Evolutionary conservation across 2,888 invertebrate genomes (phyloP).

Genomic region (Orthosia cruda): DNA sequence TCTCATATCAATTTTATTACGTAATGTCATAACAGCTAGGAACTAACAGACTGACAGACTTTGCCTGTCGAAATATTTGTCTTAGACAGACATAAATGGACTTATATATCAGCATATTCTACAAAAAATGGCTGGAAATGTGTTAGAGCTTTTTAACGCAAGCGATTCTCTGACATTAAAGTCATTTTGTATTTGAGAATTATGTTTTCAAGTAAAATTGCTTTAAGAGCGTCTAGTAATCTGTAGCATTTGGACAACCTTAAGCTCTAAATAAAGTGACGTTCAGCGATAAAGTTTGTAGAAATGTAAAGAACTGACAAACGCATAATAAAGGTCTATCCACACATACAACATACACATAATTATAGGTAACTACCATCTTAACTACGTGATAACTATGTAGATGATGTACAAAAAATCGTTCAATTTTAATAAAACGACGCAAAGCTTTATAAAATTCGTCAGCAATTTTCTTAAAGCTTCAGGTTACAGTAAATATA

Average conservation of each 20-base stretch:
- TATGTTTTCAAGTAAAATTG: constrained; percentile 8
- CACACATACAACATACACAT: background rate
- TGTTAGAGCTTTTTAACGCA: background rate
- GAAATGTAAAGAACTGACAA: background rate
- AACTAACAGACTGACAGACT: constrained; percentile 56
- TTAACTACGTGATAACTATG: background rate
- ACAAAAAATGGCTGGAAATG: constrained; percentile 32
- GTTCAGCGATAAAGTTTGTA: background rate
- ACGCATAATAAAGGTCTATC: no score
- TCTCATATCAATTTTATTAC: constrained; percentile 46
- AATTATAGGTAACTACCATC: background rate
- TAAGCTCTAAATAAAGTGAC: background rate
- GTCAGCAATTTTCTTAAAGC: background rate
- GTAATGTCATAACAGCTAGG: constrained; percentile 36
- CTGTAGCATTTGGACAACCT: no score
- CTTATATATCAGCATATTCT: constrained; percentile 59
- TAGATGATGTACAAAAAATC: background rate
- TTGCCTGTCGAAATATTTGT: constrained; percentile 55
- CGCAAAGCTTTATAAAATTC: background rate
- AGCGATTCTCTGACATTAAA: constrained; percentile 11
- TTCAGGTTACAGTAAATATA: constrained; percentile 5
- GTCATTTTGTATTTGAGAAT: background rate
- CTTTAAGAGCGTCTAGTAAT: background rate
- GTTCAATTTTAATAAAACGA: constrained; percentile 11
- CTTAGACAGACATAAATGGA: constrained; percentile 51